Evolutionary conservation across 2,113 vertebrate species (phyloP).

Genomic region (Microcebus murinus): DNA sequence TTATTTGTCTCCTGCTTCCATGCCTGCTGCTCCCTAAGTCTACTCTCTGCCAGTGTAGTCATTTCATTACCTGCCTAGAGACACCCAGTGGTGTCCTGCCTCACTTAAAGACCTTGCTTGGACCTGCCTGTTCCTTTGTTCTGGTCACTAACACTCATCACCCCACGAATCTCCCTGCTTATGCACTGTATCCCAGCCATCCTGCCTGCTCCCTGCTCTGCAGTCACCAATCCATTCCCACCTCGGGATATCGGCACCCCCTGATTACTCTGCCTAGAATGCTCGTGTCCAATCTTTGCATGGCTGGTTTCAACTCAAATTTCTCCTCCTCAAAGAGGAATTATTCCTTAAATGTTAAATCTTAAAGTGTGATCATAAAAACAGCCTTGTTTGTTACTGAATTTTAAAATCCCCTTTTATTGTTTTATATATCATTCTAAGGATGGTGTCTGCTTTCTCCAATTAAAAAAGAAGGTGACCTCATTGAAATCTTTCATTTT

Average conservation of each 20-base stretch:
- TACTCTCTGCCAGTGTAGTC: neutral
- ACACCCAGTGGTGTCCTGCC: accelerated
- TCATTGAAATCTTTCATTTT: neutral
- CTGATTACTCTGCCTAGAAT: neutral
- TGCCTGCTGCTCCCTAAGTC: neutral
- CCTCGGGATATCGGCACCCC: neutral
- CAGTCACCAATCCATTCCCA: neutral
- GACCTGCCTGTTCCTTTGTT: neutral
- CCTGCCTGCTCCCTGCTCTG: neutral
- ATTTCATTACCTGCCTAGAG: neutral
- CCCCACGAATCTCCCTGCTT: neutral
- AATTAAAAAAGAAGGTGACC: neutral
- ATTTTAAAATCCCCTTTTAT: neutral
- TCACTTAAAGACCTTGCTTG: neutral
- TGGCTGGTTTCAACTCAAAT: neutral
- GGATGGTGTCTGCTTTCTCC: neutral
- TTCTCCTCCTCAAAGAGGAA: neutral
- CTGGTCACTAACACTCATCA: neutral
- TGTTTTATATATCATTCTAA: neutral
- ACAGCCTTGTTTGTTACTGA: neutral
- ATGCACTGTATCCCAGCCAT: neutral
- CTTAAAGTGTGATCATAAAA: neutral
- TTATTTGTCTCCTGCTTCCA: neutral
- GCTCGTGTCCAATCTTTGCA: neutral
- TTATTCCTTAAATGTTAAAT: neutral